Conservation (phyloP, 2,888 invertebrate genomes). For the Scaeva pyrastri region DNA sequence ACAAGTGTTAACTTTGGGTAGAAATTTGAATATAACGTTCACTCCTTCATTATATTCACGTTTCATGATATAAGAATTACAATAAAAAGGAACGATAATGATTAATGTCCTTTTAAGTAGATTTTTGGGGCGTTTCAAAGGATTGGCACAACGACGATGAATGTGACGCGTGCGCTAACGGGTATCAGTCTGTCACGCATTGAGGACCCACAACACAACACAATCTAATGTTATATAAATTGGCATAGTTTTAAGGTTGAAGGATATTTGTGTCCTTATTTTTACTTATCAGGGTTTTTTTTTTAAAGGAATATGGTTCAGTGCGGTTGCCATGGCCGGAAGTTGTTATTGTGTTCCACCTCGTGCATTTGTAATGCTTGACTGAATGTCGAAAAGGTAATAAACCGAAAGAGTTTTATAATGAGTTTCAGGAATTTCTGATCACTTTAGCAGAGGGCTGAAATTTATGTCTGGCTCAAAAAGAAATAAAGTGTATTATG, state of each 20-base stretch:
- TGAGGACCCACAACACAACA: conserved; percentile 14
- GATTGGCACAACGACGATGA: conserved; percentile 49
- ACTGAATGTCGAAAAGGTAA: conserved; percentile 42
- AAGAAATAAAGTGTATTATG: too few species aligned
- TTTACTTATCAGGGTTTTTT: conserved; percentile 20
- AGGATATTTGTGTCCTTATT: conserved; percentile 49
- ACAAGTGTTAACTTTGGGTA: conserved; percentile 68
- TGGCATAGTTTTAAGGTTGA: conserved; percentile 23
- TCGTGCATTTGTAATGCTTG: conserved; percentile 68
- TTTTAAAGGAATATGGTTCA: conserved; percentile 51
- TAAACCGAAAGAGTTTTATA: conserved; percentile 6
- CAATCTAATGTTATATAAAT: conserved; percentile 26
- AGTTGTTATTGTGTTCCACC: conserved; percentile 75
- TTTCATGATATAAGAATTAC: neutral
- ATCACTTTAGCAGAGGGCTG: neutral
- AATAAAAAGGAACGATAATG: conserved; percentile 31
- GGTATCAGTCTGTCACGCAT: conserved; percentile 57
- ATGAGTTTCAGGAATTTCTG: conserved; percentile 11
- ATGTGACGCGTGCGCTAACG: conserved; percentile 53
- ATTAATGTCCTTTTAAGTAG: conserved; percentile 61
- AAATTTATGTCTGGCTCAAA: neutral
- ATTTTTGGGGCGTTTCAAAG: conserved; percentile 71
- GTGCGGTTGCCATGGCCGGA: conserved; percentile 65
- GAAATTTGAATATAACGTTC: conserved; percentile 55
- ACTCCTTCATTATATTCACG: conserved; percentile 46